Evolutionary conservation across 2,888 invertebrate species (phyloP).

Genomic region (Napeogenes inachia): DNA sequence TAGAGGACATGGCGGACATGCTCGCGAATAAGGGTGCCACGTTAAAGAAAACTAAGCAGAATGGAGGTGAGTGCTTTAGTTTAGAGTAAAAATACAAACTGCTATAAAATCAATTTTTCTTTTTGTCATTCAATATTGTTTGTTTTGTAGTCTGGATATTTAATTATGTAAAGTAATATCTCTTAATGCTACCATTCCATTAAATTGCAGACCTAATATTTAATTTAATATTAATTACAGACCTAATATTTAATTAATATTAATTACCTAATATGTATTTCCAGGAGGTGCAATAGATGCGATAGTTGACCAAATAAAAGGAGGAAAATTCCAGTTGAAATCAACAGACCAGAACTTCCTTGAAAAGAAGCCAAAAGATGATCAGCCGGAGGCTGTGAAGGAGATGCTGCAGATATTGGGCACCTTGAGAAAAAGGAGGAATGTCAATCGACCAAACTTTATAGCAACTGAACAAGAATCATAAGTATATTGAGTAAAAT

Average conservation of each 20-base stretch:
- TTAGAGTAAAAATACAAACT: too few species aligned
- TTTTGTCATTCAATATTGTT: too few species aligned
- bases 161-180: too few species aligned
- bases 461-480: conserved; percentile 8
- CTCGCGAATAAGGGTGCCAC: conserved; percentile 76
- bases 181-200: too few species aligned
- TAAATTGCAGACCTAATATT: too few species aligned
- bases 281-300: conserved; percentile 82
- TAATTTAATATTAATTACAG: too few species aligned
- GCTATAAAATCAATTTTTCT: too few species aligned
- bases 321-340: conserved; percentile 83
- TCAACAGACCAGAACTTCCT: conserved; percentile 79
- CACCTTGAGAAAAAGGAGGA: conserved; percentile 56
- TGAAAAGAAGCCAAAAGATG: conserved; percentile 74
- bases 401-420: conserved; percentile 83
- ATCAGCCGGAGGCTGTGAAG: conserved; percentile 70
- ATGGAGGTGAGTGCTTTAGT: conserved; percentile 57
- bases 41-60: conserved; percentile 71
- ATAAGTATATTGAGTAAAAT: not conserved
- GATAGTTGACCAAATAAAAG: conserved; percentile 86
- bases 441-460: conserved; percentile 24
- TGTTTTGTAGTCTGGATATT: too few species aligned
- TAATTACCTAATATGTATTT: not conserved
- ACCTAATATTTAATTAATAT: too few species aligned
- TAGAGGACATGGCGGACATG: conserved; percentile 77